Evolutionary conservation across 2,797 vertebrate species (phyloP).

Genomic region (Bradypodion ventrale): DNA sequence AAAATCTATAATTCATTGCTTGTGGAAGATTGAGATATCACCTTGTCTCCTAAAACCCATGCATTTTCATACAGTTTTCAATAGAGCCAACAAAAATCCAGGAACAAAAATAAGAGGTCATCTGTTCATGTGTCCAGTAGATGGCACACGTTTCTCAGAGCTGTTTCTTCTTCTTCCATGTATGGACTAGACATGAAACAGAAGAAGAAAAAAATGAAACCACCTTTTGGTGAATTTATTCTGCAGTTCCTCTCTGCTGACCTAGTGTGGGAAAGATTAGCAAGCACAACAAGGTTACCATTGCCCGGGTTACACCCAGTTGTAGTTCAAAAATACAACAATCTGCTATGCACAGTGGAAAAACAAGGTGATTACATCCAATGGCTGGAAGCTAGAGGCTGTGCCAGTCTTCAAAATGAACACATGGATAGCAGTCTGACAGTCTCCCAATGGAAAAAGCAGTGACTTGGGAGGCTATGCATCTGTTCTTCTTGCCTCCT

Average conservation of each 20-base stretch:
- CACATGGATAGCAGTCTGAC: not conserved
- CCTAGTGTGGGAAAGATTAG: too few relatives aligned
- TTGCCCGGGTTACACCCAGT: too few relatives aligned
- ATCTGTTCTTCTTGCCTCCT: not conserved
- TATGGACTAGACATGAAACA: too few relatives aligned
- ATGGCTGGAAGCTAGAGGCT: not conserved
- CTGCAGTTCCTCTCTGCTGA: too few relatives aligned
- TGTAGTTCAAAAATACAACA: too few relatives aligned
- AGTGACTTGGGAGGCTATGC: not conserved
- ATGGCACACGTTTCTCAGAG: constrained; percentile 58
- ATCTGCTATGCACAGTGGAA: not conserved
- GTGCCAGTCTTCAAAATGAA: not conserved
- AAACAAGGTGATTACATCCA: not conserved
- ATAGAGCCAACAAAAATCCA: not conserved
- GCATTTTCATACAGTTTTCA: not conserved
- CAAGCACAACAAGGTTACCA: too few relatives aligned
- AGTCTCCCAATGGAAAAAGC: not conserved
- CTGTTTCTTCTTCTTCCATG: too few relatives aligned
- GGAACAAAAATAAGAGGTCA: not conserved
- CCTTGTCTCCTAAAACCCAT: not conserved
- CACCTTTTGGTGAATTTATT: too few relatives aligned
- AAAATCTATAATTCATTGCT: not conserved
- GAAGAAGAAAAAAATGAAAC: too few relatives aligned
- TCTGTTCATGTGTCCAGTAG: constrained; percentile 54
- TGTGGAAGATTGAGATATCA: not conserved